Base-by-base conservation (phyloP, 2,797 vertebrate species). In the Cossypha heuglini region DNA sequence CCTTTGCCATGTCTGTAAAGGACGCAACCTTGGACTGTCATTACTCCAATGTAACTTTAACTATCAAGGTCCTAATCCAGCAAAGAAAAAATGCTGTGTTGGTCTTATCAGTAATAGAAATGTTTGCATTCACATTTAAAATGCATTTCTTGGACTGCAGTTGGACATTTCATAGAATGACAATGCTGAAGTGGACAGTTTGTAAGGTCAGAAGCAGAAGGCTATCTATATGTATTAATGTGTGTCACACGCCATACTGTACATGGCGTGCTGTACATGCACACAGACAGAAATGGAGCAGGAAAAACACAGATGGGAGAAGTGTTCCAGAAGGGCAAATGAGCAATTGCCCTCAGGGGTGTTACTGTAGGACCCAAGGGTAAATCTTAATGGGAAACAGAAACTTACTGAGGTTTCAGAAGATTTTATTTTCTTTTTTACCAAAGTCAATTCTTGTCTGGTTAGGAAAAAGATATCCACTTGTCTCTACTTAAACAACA, bases 121-220 rank as follows among this genome's bases (percentile, higher is more conserved):
- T 94, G 92, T 97, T 97, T 97, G 81, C 95, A 97, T 96, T 89
- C 96, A 92, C 72, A 94, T 97, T 97, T 95, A 94, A 97, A 97
- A 97, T 97, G 93, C 94, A 95, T 94, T 97, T 97, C 91, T 96
- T 76, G 90, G 74, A 93, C 78, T 96, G 89, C 82, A 94, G 85
- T 43, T 88, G 87, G 88, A 94, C 91, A 92, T 94, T 94, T 95
- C 86, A 79, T 25, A 87, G 93, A 96, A 89, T 86, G 92, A 96
- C 95, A 95, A 16, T 96, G 94, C 95, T 97, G 95, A 97, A 97
- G 94, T 96, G 94, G 94, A 96, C 94, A 95, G 88, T 96, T 97
- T 95, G 90, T 96, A 95, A 96, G 96, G 96, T 97, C 96, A 96
- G 91, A 83, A 92, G 96, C 82, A 93, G 90, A 95, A 95, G 82